phyloP scores from a whole-genome alignment of 2,113 vertebrate genomes.

The Rhabdornis inornatus region DNA sequence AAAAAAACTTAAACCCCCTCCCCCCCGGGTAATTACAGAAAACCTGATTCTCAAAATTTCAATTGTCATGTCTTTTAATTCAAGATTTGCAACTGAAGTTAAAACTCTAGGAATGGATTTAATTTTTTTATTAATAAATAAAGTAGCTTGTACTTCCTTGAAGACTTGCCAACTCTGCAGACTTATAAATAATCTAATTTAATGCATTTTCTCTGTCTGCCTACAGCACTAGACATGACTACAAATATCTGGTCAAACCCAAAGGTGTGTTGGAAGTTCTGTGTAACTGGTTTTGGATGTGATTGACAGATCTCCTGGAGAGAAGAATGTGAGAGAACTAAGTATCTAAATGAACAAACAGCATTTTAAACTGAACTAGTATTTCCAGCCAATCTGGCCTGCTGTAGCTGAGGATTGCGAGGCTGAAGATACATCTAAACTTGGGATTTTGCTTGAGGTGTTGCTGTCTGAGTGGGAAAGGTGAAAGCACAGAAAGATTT shows the following conservation, averaged over 20 bases:
- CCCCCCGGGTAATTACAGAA: not conserved
- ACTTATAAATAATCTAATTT: not conserved
- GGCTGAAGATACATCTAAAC: not conserved
- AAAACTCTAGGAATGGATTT: not conserved
- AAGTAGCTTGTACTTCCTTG: not conserved
- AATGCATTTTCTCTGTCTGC: not conserved
- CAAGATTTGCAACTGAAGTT: not conserved
- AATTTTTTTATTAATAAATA: not conserved
- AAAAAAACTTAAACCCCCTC: not conserved
- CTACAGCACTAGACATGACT: not conserved
- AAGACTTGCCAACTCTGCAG: not conserved
- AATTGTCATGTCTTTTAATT: not conserved
- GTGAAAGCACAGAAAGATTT: constrained; percentile 30
- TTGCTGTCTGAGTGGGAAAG: not conserved
- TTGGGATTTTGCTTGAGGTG: not conserved
- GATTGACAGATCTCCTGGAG: not conserved
- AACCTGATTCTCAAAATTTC: not conserved
- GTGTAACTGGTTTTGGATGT: not conserved
- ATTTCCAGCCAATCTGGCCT: not conserved
- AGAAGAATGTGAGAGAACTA: not conserved
- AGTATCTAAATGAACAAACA: not conserved
- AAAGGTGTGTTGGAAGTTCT: not conserved
- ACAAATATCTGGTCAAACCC: not conserved
- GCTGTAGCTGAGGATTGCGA: not conserved
- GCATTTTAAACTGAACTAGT: not conserved